Evolutionary conservation across 64 coral and sea anemone genomes (phyloP).

Genomic region (Pachyseris speciosa): DNA sequence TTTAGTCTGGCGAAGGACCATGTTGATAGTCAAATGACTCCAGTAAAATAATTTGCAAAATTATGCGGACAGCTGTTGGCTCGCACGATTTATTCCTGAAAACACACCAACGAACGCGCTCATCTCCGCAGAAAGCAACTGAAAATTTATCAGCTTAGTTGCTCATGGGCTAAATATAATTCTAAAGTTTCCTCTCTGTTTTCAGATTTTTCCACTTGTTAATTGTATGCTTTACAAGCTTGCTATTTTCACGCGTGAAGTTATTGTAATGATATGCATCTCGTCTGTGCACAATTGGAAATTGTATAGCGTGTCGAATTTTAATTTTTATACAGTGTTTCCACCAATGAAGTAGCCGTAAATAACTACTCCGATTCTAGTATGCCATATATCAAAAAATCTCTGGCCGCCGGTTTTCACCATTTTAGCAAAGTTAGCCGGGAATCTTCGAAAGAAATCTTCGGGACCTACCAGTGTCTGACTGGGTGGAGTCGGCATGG

Average conservation of each 20-base stretch:
- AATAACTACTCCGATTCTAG: neutral
- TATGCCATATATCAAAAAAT: neutral
- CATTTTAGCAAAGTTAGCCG: neutral
- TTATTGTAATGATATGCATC: neutral
- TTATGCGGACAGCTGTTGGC: conserved; percentile 12
- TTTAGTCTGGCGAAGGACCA: conserved; percentile 3
- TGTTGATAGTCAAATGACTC: conserved; percentile 48
- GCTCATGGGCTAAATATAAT: neutral
- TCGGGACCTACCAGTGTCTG: neutral
- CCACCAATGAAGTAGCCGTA: neutral
- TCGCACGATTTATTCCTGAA: conserved; percentile 5
- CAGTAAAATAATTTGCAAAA: conserved; percentile 46
- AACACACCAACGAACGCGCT: neutral
- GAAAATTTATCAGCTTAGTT: neutral
- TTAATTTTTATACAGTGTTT: neutral
- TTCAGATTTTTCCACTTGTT: neutral
- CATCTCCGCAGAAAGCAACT: neutral
- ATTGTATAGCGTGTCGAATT: neutral
- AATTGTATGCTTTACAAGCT: neutral
- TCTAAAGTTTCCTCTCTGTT: neutral
- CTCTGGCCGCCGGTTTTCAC: neutral
- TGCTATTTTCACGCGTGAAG: conserved; percentile 8
- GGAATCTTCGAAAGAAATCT: neutral
- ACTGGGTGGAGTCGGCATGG: neutral
- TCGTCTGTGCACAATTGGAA: neutral